Evolutionary conservation across 2,113 vertebrate genomes (phyloP).

Genomic region (Syrmaticus mikado): DNA sequence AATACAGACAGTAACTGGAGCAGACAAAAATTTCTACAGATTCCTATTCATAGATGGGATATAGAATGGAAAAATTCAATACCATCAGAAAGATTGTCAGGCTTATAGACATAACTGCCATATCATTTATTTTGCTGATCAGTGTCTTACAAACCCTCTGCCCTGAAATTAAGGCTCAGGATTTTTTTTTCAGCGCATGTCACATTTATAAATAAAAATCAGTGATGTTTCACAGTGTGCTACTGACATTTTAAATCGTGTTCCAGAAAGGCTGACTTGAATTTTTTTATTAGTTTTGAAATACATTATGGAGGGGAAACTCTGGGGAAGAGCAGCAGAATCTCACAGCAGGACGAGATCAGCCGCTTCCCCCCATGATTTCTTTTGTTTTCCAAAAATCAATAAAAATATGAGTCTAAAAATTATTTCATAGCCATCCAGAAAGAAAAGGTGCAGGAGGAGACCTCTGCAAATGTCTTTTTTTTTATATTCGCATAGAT

Average conservation of each 20-base stretch:
- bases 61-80: background rate
- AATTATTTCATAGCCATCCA: background rate
- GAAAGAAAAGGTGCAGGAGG: background rate
- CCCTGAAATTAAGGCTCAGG: background rate
- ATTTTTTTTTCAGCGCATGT: background rate
- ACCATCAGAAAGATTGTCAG: background rate
- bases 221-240: background rate
- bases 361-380: fast-evolving
- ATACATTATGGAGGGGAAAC: background rate
- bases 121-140: background rate
- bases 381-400: background rate
- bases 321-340: background rate
- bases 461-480: background rate
- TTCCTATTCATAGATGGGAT: background rate
- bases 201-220: background rate
- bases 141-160: background rate
- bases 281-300: background rate
- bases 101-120: background rate
- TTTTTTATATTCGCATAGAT: background rate
- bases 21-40: background rate
- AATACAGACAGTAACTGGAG: background rate
- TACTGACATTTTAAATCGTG: background rate
- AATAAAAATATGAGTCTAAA: background rate
- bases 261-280: background rate
- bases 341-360: background rate